Evolutionary conservation across 2,888 invertebrate genomes (phyloP).

Genomic region (Epicampocera succincta): DNA sequence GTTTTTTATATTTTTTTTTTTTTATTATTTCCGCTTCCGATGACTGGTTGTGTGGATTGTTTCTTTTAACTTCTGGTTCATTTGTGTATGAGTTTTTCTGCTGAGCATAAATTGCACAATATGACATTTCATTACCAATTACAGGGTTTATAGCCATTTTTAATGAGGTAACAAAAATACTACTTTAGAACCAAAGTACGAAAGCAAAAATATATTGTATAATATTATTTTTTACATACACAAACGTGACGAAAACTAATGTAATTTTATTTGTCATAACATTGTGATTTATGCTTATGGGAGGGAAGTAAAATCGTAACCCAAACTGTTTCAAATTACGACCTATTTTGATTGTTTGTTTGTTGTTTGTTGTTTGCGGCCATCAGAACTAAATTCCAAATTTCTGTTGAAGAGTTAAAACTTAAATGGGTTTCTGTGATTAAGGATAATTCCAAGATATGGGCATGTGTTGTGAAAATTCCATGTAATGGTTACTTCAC

Average conservation of each 20-base stretch:
- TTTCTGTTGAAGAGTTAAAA: neutral
- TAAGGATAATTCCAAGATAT: neutral
- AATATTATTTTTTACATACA: too few species aligned
- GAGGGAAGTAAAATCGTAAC: neutral
- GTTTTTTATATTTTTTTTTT: neutral
- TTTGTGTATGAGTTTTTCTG: neutral
- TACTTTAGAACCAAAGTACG: slow-evolving; percentile 7
- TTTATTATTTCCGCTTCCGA: slow-evolving; percentile 43
- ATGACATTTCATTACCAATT: slow-evolving; percentile 44
- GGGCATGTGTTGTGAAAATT: neutral
- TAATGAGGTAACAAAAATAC: slow-evolving; percentile 56
- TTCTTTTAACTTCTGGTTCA: slow-evolving; percentile 11
- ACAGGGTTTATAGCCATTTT: slow-evolving; percentile 52
- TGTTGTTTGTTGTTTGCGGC: neutral
- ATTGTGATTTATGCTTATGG: slow-evolving; percentile 36
- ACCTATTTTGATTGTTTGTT: neutral
- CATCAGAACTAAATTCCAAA: neutral
- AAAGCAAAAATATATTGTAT: neutral
- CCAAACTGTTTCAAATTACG: neutral
- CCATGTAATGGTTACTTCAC: too few species aligned
- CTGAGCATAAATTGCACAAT: slow-evolving; percentile 7
- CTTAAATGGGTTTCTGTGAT: neutral
- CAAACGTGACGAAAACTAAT: neutral
- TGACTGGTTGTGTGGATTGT: slow-evolving; percentile 27
- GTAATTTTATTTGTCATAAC: slow-evolving; percentile 12